Evolutionary conservation across 2,797 vertebrate species (phyloP).

Genomic region (Schizothorax lantsangensis): DNA sequence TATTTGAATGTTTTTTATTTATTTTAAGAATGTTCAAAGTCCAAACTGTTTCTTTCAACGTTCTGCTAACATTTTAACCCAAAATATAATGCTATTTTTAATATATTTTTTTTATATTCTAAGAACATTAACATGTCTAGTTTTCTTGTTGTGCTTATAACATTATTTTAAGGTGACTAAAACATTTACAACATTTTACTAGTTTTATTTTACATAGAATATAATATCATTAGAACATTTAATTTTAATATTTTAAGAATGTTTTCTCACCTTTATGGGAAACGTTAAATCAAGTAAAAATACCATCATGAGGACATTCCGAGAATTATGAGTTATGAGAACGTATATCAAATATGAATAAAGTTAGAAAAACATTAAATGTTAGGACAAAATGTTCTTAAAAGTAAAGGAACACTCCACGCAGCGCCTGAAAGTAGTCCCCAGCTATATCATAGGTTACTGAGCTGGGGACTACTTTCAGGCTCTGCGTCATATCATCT

Average conservation of each 20-base stretch:
- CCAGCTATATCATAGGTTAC: too few relatives aligned
- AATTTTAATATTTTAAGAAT: neutral
- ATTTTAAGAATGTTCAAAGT: too few relatives aligned
- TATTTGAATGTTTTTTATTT: neutral
- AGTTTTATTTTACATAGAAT: neutral
- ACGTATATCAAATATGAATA: neutral
- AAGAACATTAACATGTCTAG: neutral
- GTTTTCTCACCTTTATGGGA: neutral
- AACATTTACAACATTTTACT: neutral
- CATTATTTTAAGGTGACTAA: neutral
- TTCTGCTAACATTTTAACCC: neutral
- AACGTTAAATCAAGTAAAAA: neutral
- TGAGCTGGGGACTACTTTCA: too few relatives aligned
- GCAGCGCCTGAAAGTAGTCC: too few relatives aligned
- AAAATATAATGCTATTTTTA: too few relatives aligned
- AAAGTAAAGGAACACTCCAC: too few relatives aligned
- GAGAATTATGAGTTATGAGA: neutral
- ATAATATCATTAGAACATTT: neutral
- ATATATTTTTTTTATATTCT: neutral
- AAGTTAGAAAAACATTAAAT: neutral
- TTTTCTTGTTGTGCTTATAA: neutral
- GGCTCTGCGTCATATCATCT: too few relatives aligned
- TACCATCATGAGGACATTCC: neutral
- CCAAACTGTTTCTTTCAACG: neutral
- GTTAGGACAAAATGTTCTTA: too few relatives aligned